Percentiles rank a stretch among this genome's conserved stretches.
Conservation (phyloP, 2,888 invertebrate species). For the Elmis aenea region DNA sequence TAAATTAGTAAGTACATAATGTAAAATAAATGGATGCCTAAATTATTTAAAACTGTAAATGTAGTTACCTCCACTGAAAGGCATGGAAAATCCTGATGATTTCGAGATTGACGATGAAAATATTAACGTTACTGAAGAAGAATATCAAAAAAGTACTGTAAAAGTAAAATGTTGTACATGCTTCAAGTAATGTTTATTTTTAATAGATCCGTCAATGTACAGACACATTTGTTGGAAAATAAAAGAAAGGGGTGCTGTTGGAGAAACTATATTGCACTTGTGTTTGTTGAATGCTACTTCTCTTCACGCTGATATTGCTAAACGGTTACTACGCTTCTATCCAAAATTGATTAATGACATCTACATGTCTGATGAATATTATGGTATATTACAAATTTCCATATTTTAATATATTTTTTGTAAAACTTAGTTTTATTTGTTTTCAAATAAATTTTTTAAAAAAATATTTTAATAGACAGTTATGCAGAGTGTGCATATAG, state of each 20-base stretch:
- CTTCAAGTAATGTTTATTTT: conserved; percentile 6
- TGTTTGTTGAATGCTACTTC: conserved; percentile 90
- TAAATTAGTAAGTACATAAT: conserved; percentile 59
- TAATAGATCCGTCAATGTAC: conserved; percentile 62
- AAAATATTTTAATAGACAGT: not conserved
- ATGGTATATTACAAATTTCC: conserved; percentile 58
- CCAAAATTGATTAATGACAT: conserved; percentile 95
- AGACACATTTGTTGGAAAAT: conserved; percentile 89
- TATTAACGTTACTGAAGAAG: conserved; percentile 54
- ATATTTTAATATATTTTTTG: conserved; percentile 2
- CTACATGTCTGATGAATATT: conserved; percentile 95
- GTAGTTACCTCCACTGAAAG: conserved; percentile 67
- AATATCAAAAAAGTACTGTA: conserved; percentile 47
- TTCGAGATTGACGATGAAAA: conserved; percentile 78
- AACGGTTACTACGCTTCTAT: conserved; percentile 83
- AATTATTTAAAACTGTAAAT: conserved; percentile 12
- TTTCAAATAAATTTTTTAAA: conserved; percentile 1
- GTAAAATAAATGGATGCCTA: not conserved
- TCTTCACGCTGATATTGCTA: conserved; percentile 88
- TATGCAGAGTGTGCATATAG: no score
- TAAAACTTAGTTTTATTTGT: not conserved
- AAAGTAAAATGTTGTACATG: not conserved
- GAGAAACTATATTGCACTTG: conserved; percentile 90
- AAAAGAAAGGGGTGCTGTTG: conserved; percentile 88
- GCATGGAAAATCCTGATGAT: conserved; percentile 80